phyloP scores from a whole-genome alignment of 2,888 invertebrate genomes.

The Cheilosia grossa region DNA sequence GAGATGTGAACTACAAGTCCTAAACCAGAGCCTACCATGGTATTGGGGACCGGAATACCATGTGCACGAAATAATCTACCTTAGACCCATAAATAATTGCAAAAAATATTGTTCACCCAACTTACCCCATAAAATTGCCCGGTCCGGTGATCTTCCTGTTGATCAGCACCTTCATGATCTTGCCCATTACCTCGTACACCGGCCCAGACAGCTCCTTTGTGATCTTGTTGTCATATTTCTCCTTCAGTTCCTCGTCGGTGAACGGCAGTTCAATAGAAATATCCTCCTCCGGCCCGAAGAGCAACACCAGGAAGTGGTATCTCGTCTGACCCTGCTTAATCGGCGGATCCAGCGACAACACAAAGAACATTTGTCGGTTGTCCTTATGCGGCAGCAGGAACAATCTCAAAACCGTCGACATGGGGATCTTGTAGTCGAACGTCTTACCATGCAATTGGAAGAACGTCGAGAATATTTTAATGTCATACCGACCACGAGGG shows the following conservation, averaged over 20 bases:
- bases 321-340: constrained; percentile 99
- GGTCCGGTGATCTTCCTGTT: constrained; percentile 96
- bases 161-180: constrained; percentile 97
- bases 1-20: too few species aligned
- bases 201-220: constrained; percentile 95
- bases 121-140: constrained; percentile 95
- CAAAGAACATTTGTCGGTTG: constrained; percentile 98
- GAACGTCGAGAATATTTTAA: constrained; percentile 95
- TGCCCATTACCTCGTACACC: constrained; percentile 97
- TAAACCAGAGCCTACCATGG: too few species aligned
- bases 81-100: too few species aligned
- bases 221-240: constrained; percentile 96
- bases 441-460: constrained; percentile 98
- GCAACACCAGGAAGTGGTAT: constrained; percentile 96
- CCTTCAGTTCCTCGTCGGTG: constrained; percentile 94
- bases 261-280: constrained; percentile 95
- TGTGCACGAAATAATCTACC: too few species aligned
- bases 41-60: too few species aligned
- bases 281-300: constrained; percentile 98
- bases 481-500: constrained; percentile 95
- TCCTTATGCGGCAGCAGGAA: constrained; percentile 98
- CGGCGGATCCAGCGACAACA: constrained; percentile 98
- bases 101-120: constrained; percentile 5
- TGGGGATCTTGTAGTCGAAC: constrained; percentile 99
- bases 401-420: constrained; percentile 96